Evolutionary conservation across 1,140 invertebrate genomes (phyloP), one percentile per base, ranked within the genome.

Genomic region (Mizuhopecten yessoensis): DNA sequence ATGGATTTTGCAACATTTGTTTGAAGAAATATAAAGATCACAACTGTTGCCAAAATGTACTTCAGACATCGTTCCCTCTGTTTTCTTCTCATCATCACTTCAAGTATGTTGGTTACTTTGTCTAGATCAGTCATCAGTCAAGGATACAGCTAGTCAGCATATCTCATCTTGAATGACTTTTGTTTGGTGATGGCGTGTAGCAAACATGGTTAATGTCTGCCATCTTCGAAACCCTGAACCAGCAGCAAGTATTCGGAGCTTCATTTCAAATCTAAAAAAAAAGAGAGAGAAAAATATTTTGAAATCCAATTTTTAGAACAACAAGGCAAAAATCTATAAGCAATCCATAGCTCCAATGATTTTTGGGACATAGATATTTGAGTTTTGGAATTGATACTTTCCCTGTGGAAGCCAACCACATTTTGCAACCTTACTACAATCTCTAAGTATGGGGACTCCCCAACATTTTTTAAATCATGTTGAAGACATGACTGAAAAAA

Each of bases 81-180:
- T 34, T 45, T 90, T 34, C 87, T 90, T 42, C 88, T 88, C 89
- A 90, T 90, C 20, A 34, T 87, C 33, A 29, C 57, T 75, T 29
- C 57, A 29, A 9, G 23, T 29, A 29, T 75, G 7, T 29, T 29
- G n/a, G 5, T 29, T 29, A 29, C 2, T 29, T 29, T 29, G 57
- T 29, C 17, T 0, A 75, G 11, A 29, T 75, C 57, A 17, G 15
- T 29, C 1, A 29, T 0, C 15, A 75, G 9, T n/a, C 23, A 29
- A 29, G 57, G n/a, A 75, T 5, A n/a, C 57, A 75, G n/a, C 42
- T 45, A 45, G 17, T 75, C n/a, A 75, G 57, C 57, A 5, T 75
- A 29, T 75, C 57, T 13, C 5, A 29, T 75, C n/a, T 29, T 29
- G 57, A 45, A 13, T 1, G 17, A 29, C 29, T 75, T n/a, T 5